phyloP scores from a whole-genome alignment of 2,888 invertebrate species.

The Pristionchus fissidentatus region DNA sequence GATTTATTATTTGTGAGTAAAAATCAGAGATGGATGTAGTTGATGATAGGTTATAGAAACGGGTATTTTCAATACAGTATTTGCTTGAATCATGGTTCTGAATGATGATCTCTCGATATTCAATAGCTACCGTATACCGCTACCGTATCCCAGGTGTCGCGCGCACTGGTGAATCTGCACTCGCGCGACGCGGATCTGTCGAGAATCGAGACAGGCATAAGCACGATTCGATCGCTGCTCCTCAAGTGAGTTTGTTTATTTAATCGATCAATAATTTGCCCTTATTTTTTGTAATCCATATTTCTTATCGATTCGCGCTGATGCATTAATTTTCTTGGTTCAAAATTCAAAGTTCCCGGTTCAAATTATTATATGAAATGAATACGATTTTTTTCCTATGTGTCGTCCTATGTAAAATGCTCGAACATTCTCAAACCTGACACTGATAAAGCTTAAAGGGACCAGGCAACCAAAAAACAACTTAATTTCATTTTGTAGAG shows the following conservation, averaged over 20 bases:
- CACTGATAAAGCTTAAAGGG: too few species aligned
- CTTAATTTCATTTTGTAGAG: too few species aligned
- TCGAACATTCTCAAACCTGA: too few species aligned
- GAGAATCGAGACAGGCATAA: conserved; percentile 62
- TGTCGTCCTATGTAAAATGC: too few species aligned
- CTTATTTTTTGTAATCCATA: too few species aligned
- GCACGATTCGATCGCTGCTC: conserved; percentile 53
- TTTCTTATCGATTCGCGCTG: too few species aligned
- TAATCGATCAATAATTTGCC: neutral
- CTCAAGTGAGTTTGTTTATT: neutral
- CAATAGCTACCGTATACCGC: too few species aligned
- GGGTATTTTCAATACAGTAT: neutral
- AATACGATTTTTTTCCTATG: too few species aligned
- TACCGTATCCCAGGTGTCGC: conserved; percentile 17
- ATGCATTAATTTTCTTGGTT: too few species aligned
- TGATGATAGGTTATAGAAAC: neutral
- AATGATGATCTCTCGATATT: neutral
- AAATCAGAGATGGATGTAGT: neutral
- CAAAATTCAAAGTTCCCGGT: too few species aligned
- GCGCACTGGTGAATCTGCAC: conserved; percentile 41
- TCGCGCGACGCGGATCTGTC: conserved; percentile 60
- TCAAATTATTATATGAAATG: too few species aligned
- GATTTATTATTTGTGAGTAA: neutral
- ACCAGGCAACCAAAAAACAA: too few species aligned
- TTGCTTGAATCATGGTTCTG: neutral